A percentile compares a stretch with the other conserved stretches of the same genome.
These are phyloP conservation scores for Chiloscyllium punctatum DNA, from an alignment of 2,797 vertebrate genomes.

Conservation along the genomic window DNA sequence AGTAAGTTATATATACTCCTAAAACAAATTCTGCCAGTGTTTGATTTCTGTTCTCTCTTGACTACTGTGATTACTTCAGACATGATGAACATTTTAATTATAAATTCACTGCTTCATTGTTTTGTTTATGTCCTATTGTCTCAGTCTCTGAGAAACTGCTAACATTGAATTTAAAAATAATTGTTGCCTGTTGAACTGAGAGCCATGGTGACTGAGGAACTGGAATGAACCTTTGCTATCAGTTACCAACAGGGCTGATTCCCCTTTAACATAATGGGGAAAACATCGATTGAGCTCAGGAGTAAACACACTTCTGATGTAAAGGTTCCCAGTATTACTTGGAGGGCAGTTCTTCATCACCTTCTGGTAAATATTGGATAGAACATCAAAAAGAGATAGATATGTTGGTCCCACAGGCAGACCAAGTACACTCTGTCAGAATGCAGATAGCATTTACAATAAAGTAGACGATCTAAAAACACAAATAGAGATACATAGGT, in stretches of 20 bases:
- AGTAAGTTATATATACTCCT: not conserved
- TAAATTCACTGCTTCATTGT: not conserved
- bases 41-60: not conserved
- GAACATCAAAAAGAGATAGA: too few relatives aligned
- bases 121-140: not conserved
- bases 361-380: too few relatives aligned
- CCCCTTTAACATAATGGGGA: not conserved
- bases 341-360: too few relatives aligned
- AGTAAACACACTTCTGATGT: not conserved
- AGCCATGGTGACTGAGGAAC: rapidly evolving
- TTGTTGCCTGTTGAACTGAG: not conserved
- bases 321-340: too few relatives aligned
- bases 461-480: too few relatives aligned
- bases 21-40: not conserved
- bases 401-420: too few relatives aligned
- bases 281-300: not conserved
- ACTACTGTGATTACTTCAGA: not conserved
- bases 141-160: not conserved
- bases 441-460: too few relatives aligned
- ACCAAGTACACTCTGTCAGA: too few relatives aligned
- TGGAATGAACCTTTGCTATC: not conserved
- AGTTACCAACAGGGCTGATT: too few relatives aligned
- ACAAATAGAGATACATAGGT: too few relatives aligned
- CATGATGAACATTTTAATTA: too few relatives aligned
- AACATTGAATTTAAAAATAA: not conserved